These are phyloP conservation scores for Xestia c-nigrum DNA, from an alignment of 2,888 invertebrate genomes.

Conservation along the genomic window DNA sequence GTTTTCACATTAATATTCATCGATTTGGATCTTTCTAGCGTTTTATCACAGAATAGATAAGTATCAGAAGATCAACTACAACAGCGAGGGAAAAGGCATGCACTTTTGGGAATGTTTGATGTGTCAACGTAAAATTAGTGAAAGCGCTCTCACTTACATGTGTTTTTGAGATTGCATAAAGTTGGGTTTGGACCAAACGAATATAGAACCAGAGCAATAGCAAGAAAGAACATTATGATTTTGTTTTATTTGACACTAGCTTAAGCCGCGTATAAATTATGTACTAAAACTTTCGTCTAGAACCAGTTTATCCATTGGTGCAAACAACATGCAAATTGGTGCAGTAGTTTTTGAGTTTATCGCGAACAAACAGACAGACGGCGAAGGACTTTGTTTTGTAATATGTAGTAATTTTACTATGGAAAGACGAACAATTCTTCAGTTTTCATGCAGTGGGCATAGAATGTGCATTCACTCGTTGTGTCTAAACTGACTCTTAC, in stretches of 20 bases:
- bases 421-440: not conserved
- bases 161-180: not conserved
- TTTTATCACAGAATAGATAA: slow-evolving; percentile 16
- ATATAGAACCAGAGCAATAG: not conserved
- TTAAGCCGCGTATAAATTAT: too few species aligned
- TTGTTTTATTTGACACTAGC: not conserved
- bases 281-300: too few species aligned
- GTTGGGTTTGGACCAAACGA: not conserved
- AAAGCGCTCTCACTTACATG: slow-evolving; percentile 14
- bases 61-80: not conserved
- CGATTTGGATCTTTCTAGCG: slow-evolving; percentile 76
- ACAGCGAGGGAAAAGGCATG: too few species aligned
- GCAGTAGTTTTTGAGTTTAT: too few species aligned
- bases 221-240: not conserved
- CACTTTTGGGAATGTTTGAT: too few species aligned
- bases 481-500: not conserved
- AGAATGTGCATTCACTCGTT: not conserved
- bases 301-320: too few species aligned
- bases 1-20: slow-evolving; percentile 80
- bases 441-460: not conserved
- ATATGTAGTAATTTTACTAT: not conserved
- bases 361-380: too few species aligned
- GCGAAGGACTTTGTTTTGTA: too few species aligned
- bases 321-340: too few species aligned
- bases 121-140: not conserved